Conservation (phyloP, 2,797 vertebrate genomes). For the Hydrophis major region DNA sequence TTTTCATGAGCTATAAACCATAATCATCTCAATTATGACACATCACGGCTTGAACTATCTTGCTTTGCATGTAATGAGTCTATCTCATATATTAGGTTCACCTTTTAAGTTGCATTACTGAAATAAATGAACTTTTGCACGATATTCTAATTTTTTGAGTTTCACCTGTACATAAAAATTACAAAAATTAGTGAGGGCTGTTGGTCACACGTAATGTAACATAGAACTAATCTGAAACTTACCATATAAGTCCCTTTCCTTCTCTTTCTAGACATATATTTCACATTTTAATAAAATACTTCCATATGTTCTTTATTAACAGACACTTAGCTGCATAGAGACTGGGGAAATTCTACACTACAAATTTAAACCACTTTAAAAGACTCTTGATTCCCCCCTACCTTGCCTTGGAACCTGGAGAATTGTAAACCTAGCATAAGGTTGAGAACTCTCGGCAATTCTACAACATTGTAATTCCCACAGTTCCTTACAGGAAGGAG, state of each 20-base stretch:
- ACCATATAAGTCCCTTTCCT: background rate
- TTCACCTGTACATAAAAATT: background rate
- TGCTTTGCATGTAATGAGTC: no score
- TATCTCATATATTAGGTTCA: no score
- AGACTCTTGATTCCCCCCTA: constrained; percentile 1
- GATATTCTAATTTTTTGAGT: no score
- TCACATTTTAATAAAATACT: constrained; percentile 3
- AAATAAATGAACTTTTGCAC: no score
- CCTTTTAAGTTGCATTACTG: no score
- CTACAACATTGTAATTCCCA: constrained; percentile 1
- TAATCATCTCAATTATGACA: no score
- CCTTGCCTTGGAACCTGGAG: constrained; percentile 7
- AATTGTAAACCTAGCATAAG: constrained; percentile 5
- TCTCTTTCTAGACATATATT: background rate
- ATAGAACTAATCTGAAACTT: background rate
- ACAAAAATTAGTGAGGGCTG: background rate
- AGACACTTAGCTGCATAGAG: background rate
- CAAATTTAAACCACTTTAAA: constrained; percentile 24
- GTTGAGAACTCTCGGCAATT: constrained; percentile 16
- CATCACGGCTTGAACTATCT: no score
- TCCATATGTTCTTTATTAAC: constrained; percentile 25
- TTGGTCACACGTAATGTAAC: background rate
- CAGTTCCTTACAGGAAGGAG: constrained; percentile 13
- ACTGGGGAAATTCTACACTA: constrained; percentile 12
- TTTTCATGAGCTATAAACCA: no score